Evolutionary conservation across 1,140 invertebrate species (phyloP), one percentile per base, ranked within the genome.

Genomic region (Drosophila ficusphila): DNA sequence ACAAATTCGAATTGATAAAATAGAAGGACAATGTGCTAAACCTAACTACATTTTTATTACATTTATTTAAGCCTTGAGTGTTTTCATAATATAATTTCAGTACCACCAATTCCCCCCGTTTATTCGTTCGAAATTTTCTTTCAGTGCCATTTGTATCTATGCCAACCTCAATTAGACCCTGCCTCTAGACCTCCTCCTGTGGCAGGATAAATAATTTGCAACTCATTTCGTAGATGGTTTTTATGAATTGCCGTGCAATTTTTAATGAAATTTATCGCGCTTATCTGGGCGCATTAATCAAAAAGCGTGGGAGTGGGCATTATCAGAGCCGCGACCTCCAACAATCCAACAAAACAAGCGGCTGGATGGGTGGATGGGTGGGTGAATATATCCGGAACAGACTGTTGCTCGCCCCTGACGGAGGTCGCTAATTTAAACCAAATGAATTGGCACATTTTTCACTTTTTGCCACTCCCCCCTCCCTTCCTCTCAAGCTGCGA

Each of bases 361-460:
- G 38, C 1, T 16, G 27, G 2, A n/a, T 18, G 57, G 51, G n/a
- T 18, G 16, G 3, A 19, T 46, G 49, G 56, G 31, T 61, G 56
- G 38, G 25, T 41, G 34, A 29, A 19, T 46, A 34, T 41, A 51
- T 51, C 60, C 48, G 78, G 53, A 79, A 72, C 75, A 70, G 69
- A 79, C 82, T 86, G 81, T 88, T 88, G 82, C 83, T 89, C 39
- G 27, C 23, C 39, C 64, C 69, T 78, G 49, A 65, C 34, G 86
- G 79, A 83, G 76, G 73, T 76, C 79, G 89, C 82, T 90, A 90
- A 90, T 90, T 90, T 89, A 89, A 90, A 90, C 83, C 78, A 90
- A 90, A 90, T 90, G 89, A 90, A 90, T 90, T 90, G 89, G 89
- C 89, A 90, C 77, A 90, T 90, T 90, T 90, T 90, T 90, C 89